Evolutionary conservation across 2,888 invertebrate species (phyloP).

Genomic region (Allacma fusca): DNA sequence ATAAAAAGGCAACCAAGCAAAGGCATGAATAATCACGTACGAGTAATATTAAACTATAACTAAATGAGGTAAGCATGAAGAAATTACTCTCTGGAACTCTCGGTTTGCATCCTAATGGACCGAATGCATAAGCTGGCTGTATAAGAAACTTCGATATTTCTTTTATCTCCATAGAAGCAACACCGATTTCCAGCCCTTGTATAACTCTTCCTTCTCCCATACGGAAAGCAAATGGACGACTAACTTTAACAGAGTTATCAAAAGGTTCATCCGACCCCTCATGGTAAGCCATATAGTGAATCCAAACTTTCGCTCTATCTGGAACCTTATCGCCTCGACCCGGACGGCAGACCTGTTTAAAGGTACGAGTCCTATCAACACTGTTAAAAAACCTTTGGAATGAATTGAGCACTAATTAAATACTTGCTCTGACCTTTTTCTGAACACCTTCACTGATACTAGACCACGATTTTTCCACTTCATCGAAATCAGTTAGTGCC

Average conservation of each 20-base stretch:
- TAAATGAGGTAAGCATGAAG: neutral
- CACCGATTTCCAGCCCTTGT: constrained; percentile 76
- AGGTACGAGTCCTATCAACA: constrained; percentile 1
- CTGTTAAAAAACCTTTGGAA: neutral
- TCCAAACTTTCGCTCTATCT: constrained; percentile 69
- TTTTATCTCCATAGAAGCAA: constrained; percentile 77
- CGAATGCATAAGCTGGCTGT: constrained; percentile 77
- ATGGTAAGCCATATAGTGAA: constrained; percentile 76
- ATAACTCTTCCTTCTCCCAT: constrained; percentile 66
- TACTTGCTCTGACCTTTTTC: constrained; percentile 28
- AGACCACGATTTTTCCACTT: constrained; percentile 19
- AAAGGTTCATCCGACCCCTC: constrained; percentile 77
- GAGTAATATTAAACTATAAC: too few species aligned
- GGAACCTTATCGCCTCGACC: constrained; percentile 72
- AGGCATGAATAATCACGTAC: neutral
- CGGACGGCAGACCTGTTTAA: constrained; percentile 67
- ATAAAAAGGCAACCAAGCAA: neutral
- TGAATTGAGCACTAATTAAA: too few species aligned
- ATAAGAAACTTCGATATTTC: constrained; percentile 82
- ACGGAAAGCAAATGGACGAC: constrained; percentile 66
- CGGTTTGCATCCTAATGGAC: constrained; percentile 78
- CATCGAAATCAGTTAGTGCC: constrained; percentile 35
- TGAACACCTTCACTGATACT: constrained; percentile 12
- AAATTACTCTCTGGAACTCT: constrained; percentile 73
- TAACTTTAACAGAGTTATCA: constrained; percentile 72